These are phyloP conservation scores for Lycaon pictus DNA, from an alignment of 2,113 vertebrate genomes.

Conservation along the genomic window DNA sequence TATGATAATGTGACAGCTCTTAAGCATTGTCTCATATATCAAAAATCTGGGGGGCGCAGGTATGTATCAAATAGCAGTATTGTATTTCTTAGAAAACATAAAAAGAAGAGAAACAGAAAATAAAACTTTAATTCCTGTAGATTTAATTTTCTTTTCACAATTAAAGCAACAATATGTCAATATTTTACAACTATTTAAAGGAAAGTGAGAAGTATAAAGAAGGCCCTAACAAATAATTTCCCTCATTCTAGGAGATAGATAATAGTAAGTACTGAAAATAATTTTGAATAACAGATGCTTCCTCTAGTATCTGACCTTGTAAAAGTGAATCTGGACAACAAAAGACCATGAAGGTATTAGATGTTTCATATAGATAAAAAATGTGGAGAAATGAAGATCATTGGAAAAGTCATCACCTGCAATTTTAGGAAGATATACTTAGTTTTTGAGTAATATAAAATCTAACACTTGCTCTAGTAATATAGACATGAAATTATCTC, in stretches of 20 bases:
- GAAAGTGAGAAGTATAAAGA: neutral
- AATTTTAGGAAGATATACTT: neutral
- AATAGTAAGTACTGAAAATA: neutral
- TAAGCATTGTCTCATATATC: conserved; percentile 24
- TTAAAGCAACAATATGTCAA: conserved; percentile 15
- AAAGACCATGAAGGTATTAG: neutral
- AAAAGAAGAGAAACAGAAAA: neutral
- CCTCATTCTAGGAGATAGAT: neutral
- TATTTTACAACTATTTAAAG: conserved; percentile 62
- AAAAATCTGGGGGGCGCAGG: neutral
- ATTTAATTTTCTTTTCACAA: conserved; percentile 57
- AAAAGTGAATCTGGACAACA: neutral
- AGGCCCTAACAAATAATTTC: neutral
- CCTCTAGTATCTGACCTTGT: neutral
- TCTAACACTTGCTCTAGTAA: neutral
- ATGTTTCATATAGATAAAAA: neutral
- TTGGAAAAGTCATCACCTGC: neutral
- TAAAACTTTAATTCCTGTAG: conserved; percentile 26
- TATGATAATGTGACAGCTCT: conserved; percentile 73
- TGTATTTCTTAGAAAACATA: neutral
- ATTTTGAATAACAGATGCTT: neutral
- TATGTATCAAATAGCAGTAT: neutral
- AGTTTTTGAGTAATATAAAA: neutral
- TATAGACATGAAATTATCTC: neutral
- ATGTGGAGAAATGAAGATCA: neutral